Evolutionary conservation across 2,113 vertebrate species (phyloP), one percentile per base, ranked within the genome.

Genomic region (Myrmophylax atrothorax): DNA sequence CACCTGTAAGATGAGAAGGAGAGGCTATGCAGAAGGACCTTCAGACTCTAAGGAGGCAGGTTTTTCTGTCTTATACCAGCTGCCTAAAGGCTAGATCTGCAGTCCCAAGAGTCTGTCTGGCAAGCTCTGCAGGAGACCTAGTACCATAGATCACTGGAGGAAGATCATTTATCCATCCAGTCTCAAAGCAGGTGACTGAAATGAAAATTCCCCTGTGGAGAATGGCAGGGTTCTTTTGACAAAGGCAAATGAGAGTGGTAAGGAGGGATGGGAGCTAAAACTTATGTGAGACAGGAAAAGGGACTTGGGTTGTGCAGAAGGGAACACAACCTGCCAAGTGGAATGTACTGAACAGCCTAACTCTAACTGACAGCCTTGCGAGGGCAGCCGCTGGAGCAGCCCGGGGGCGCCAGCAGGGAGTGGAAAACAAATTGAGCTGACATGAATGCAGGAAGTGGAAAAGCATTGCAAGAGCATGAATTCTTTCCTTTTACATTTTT

Each of bases 331-430:
- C 66, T 96, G 88, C 76, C 89, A 92, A 81, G 75, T 9, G 40
- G n/a, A 84, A 89, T 46, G 83, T 12, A 9, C 42, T 33, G 67
- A 92, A 87, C 76, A 91, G 79, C 70, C 55, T 95, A 82, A 96
- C 73, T 86, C 42, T 42, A 66, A 24, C 3, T 91, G 94, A 96
- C 89, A 94, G 90, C 44, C 60, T 52, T 33, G 75, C 0, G 0
- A 95, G 90, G 81, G 75, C 84, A 88, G 86, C 84, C 11, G 3
- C 74, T 9, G 59, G 87, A 94, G 89, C 75, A 82, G 93, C 93
- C 90, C 0, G 1, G 28, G 72, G 87, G 86, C 2, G 0, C 42
- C 6, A 7, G 28, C 19, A 92, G n/a, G 60, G 60, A 91, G 42
- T 4, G 17, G 38, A 18, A 56, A 79, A n/a, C 66, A 94, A 91